Base-by-base conservation (phyloP, 1,140 invertebrate genomes). In the Helicoverpa zea region DNA sequence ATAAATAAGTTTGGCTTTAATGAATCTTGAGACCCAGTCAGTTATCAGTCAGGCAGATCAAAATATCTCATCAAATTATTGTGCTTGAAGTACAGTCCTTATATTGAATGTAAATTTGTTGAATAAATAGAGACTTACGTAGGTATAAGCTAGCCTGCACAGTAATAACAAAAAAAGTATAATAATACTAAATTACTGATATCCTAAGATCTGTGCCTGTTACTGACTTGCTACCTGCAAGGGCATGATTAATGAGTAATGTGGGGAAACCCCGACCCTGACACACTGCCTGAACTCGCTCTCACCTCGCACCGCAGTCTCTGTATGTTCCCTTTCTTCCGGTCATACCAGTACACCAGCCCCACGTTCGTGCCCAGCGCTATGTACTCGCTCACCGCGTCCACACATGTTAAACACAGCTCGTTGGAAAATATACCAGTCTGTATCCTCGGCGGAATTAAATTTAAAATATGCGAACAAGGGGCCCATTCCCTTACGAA, bases 301-400 rank as follows among this genome's bases (percentile, higher is more conserved):
- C 85, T 92, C 96, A 98, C 98, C 96, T 98, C 97, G 86, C 97
- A 97, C 88, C 97, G 95, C 2, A 98, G 93, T 85, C 97, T 96
- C 88, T 98, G 97, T 75, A 98, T 95, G 86, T 97, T 96, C 35
- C 97, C 96, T 56, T 96, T 97, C 68, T 96, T 96, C 84, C 98
- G 96, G 90, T 98, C 96, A 92, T 97, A 98, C 96, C 98, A 97
- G 90, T 98, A 99, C 14, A 98, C 96, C 56, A 98, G 94, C 1
- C 98, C 98, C 49, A 97, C 96, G 95, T 98, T 98, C 10, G 98
- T 98, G 1, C 98, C 98, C 51, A 99, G 91, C 4, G 97, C 98
- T 79, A 99, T 96, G 90, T 97, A 98, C 84, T 98, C 97, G 12
- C 96, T 95, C 23, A 97, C 95, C 14, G 96, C 97, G 95, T 98